A percentile compares a stretch with the other conserved stretches of the same genome.
These are phyloP conservation scores for Tachina lurida DNA, from an alignment of 2,888 invertebrate species.

Conservation along the genomic window DNA sequence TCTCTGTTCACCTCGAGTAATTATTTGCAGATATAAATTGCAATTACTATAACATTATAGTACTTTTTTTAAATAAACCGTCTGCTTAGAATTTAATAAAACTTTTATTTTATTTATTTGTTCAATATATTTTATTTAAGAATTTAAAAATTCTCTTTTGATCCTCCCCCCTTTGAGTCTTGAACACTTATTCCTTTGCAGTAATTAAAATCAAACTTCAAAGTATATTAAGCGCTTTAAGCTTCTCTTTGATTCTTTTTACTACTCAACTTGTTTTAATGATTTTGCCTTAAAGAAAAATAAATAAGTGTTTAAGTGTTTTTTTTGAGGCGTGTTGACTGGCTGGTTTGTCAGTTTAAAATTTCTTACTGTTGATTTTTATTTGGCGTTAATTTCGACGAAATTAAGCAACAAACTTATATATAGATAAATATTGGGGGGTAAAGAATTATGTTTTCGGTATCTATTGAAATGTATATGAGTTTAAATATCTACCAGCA, in stretches of 20 bases:
- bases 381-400: slow-evolving; percentile 30
- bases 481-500: slow-evolving; percentile 7
- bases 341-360: slow-evolving; percentile 46
- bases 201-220: slow-evolving; percentile 5
- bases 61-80: neutral
- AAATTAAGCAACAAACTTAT: neutral
- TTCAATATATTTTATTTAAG: neutral
- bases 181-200: neutral
- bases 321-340: slow-evolving; percentile 39
- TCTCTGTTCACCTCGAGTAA: no score
- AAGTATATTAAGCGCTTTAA: neutral
- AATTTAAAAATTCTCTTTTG: neutral
- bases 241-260: neutral
- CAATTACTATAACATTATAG: neutral
- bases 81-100: neutral
- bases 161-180: neutral
- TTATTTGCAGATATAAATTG: neutral
- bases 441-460: neutral
- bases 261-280: neutral
- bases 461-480: slow-evolving; percentile 8
- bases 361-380: slow-evolving; percentile 1
- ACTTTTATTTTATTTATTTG: neutral
- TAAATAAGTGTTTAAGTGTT: slow-evolving; percentile 7
- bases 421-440: neutral
- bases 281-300: slow-evolving; percentile 7